Base-by-base conservation (phyloP, 92 coral and sea anemone genomes). In the Actinernus sp. region DNA sequence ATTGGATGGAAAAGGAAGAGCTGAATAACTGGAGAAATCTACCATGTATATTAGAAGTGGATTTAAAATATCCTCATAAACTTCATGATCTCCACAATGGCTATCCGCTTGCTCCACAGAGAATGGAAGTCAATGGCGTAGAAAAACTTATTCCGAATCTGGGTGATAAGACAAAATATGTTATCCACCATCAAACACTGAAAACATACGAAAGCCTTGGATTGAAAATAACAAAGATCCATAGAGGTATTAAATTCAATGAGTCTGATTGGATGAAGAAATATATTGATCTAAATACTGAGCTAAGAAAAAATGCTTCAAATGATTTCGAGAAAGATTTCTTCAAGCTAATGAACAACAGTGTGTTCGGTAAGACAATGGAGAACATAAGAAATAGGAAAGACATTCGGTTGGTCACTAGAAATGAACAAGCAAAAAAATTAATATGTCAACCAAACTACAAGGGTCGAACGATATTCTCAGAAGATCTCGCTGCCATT, bases 331-430 rank as follows among this genome's bases (percentile, higher is more conserved):
- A n/a, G n/a, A n/a, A n/a, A n/a, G n/a, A n/a, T n/a, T n/a, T n/a
- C n/a, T n/a, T n/a, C n/a, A n/a, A n/a, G n/a, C n/a, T n/a, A n/a
- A n/a, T n/a, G n/a, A n/a, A n/a, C n/a, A n/a, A n/a, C n/a, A n/a
- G n/a, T n/a, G n/a, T n/a, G n/a, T n/a, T n/a, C n/a, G n/a, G n/a
- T n/a, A n/a, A n/a, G n/a, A n/a, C n/a, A n/a, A n/a, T 65, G 83
- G 74, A 77, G 36, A 77, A 65, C 54, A 66, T 65, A 33, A 55
- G 76, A 44, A 77, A 77, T 49, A 66, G 68, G 38, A 52, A 65
- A 2, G 76, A 77, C 48, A 43, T 79, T 12, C 68, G 53, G 4
- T 16, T 79, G 55, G 86, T 69, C 20, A 77, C 67, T 29, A 54
- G 48, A 31, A 69, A 77, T 34, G 29, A 53, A 4, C 49, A 54